A percentile compares a stretch with the other conserved stretches of the same genome.
Conservation (phyloP, 2,113 vertebrate species). For the Lanius ludovicianus region DNA sequence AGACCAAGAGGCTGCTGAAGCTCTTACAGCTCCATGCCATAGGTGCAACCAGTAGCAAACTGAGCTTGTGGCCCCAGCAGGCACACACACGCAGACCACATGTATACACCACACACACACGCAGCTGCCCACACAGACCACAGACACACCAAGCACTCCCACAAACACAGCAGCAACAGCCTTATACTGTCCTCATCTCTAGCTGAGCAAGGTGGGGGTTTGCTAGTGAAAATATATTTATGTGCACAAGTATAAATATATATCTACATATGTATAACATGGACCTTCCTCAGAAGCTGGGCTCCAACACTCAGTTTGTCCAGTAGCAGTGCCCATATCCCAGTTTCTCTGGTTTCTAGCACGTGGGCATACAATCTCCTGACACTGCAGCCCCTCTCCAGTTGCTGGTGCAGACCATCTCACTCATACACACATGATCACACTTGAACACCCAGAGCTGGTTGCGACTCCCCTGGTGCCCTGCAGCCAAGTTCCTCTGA, state of each 20-base stretch:
- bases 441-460: fast-evolving
- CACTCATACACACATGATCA: not conserved
- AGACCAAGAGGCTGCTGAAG: not conserved
- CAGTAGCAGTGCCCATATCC: not conserved
- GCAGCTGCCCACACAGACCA: not conserved
- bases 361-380: no score
- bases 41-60: not conserved
- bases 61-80: not conserved
- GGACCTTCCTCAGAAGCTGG: not conserved
- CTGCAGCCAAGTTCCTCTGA: not conserved
- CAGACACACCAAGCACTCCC: not conserved
- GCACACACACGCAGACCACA: fast-evolving
- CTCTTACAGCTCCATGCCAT: not conserved
- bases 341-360: not conserved
- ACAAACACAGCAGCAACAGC: not conserved
- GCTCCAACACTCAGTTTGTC: not conserved
- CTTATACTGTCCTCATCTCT: not conserved
- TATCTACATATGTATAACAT: not conserved
- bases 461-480: not conserved
- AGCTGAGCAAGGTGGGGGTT: not conserved
- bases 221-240: not conserved
- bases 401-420: not conserved
- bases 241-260: no score
- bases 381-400: not conserved
- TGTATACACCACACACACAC: fast-evolving